Conservation (phyloP, 2,113 vertebrate genomes). For the Capreolus pygargus region DNA sequence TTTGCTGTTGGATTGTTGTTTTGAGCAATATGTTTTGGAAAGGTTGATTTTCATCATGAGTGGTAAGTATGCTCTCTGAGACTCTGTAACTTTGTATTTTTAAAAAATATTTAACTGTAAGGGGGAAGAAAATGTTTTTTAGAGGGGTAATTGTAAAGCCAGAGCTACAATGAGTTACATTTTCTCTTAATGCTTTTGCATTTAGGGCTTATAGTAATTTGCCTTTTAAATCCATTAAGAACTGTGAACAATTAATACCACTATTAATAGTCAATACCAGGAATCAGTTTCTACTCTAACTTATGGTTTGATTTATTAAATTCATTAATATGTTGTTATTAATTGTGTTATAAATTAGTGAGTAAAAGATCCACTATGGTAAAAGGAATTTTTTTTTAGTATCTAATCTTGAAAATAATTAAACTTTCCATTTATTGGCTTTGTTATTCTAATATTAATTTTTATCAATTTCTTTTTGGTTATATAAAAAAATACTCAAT, state of each 20-base stretch:
- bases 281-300: constrained; percentile 32
- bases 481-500: not conserved
- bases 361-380: constrained; percentile 12
- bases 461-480: constrained; percentile 36
- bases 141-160: constrained; percentile 13
- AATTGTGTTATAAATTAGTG: constrained; percentile 47
- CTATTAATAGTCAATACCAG: constrained; percentile 18
- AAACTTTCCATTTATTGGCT: constrained; percentile 48
- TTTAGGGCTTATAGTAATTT: constrained; percentile 39
- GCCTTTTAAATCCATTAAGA: constrained; percentile 42
- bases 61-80: constrained; percentile 83
- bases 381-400: constrained; percentile 7
- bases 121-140: constrained; percentile 35
- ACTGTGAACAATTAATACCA: constrained; percentile 35
- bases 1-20: constrained; percentile 80
- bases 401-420: constrained; percentile 34
- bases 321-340: constrained; percentile 10
- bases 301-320: constrained; percentile 23
- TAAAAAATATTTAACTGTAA: constrained; percentile 35
- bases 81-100: constrained; percentile 55
- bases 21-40: constrained; percentile 86
- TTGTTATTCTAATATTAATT: constrained; percentile 46
- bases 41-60: constrained; percentile 85
- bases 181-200: constrained; percentile 48
- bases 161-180: constrained; percentile 35